Evolutionary conservation across 2,113 vertebrate genomes (phyloP).

Genomic region (Dermatemys mawii): DNA sequence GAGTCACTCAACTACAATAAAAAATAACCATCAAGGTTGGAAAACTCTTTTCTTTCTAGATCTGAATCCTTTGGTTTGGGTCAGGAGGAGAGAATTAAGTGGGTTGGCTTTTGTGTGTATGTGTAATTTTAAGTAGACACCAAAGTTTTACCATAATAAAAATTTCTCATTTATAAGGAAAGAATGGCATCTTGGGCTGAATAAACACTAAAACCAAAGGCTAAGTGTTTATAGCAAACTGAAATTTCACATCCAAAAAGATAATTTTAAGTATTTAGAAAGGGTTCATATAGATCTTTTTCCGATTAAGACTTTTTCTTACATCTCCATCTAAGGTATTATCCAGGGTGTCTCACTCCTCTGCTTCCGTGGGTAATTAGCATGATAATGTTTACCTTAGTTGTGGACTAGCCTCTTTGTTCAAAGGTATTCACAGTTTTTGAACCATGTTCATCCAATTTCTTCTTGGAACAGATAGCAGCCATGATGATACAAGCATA

Average conservation of each 20-base stretch:
- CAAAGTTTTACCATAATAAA: background rate
- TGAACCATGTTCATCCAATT: background rate
- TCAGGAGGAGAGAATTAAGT: background rate
- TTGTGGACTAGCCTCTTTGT: background rate
- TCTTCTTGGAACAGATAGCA: background rate
- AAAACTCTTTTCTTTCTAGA: background rate
- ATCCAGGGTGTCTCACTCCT: background rate
- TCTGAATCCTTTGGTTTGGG: background rate
- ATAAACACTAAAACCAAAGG: background rate
- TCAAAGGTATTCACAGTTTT: background rate
- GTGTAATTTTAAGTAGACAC: background rate
- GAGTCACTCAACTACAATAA: background rate
- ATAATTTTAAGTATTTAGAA: background rate
- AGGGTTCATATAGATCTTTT: background rate
- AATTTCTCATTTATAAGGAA: background rate
- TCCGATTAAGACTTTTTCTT: background rate
- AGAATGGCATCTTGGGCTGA: background rate
- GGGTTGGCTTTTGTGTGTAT: no score
- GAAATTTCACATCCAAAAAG: background rate
- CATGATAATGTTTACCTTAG: background rate
- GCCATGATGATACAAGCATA: background rate
- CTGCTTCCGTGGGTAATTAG: background rate
- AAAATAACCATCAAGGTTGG: background rate
- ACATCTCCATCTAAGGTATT: background rate
- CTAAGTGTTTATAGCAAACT: background rate